A percentile compares a stretch with the other conserved stretches of the same genome.
Conservation (phyloP, 2,113 vertebrate genomes). For the Polypterus senegalus region DNA sequence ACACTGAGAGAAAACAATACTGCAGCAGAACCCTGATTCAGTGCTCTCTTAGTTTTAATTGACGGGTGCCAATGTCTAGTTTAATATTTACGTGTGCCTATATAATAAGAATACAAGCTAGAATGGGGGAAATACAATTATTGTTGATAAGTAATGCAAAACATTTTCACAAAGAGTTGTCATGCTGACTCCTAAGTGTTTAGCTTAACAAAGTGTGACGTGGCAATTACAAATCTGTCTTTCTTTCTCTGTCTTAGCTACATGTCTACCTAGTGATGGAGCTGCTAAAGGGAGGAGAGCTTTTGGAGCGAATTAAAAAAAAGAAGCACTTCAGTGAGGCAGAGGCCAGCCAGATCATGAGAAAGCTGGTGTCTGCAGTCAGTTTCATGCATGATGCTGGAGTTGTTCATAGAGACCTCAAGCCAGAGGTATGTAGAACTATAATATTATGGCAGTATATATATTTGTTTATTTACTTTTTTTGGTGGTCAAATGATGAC, state of each 20-base stretch:
- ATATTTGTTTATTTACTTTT: background rate
- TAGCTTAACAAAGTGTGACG: too few relatives aligned
- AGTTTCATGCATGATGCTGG: slow-evolving; percentile 83
- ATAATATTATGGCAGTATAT: too few relatives aligned
- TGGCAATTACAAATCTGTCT: background rate
- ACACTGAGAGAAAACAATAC: too few relatives aligned
- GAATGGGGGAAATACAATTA: too few relatives aligned
- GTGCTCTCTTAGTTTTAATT: too few relatives aligned
- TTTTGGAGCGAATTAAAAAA: slow-evolving; percentile 73
- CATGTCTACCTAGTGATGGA: slow-evolving; percentile 84
- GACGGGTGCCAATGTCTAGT: too few relatives aligned
- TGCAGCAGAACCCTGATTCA: too few relatives aligned
- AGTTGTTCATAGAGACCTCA: slow-evolving; percentile 81
- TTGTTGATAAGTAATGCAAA: too few relatives aligned
- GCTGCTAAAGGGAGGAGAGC: slow-evolving; percentile 68
- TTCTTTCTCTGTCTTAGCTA: slow-evolving; percentile 37
- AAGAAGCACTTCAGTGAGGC: slow-evolving; percentile 79
- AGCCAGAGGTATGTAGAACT: slow-evolving; percentile 61
- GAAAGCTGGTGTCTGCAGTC: slow-evolving; percentile 72
- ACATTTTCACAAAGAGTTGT: too few relatives aligned
- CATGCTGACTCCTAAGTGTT: too few relatives aligned
- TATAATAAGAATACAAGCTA: too few relatives aligned
- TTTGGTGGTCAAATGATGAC: background rate
- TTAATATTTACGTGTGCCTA: too few relatives aligned
- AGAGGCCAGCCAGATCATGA: slow-evolving; percentile 75